Conservation (phyloP, 2,888 invertebrate genomes). For the Tipula vernalis region DNA sequence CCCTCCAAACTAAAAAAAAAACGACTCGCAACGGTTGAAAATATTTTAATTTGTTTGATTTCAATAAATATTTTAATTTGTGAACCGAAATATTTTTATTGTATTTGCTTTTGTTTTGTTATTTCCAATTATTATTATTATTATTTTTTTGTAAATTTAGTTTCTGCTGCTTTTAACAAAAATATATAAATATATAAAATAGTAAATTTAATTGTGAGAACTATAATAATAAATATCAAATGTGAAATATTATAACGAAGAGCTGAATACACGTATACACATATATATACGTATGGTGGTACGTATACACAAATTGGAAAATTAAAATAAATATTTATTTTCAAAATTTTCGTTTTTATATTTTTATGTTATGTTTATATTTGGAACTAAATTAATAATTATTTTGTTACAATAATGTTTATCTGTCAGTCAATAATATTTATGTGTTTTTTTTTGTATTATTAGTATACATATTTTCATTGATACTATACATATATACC, state of each 20-base stretch:
- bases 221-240: background rate
- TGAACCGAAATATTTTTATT: background rate
- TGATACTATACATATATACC: background rate
- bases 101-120: background rate
- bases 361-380: background rate
- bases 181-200: background rate
- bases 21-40: background rate
- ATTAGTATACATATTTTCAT: background rate
- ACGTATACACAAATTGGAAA: background rate
- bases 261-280: background rate
- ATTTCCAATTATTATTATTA: background rate
- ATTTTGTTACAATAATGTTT: background rate
- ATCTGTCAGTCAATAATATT: background rate
- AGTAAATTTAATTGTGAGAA: background rate
- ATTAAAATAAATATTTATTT: slow-evolving; percentile 4
- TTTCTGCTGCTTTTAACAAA: background rate
- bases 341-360: background rate
- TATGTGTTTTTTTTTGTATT: background rate
- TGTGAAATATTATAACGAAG: background rate
- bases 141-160: background rate
- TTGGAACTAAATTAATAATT: slow-evolving; percentile 4
- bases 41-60: background rate
- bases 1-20: background rate
- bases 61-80: background rate
- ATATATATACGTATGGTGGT: too few relatives aligned